Conservation (phyloP, 2,797 vertebrate genomes). For the Botia kubotai region DNA sequence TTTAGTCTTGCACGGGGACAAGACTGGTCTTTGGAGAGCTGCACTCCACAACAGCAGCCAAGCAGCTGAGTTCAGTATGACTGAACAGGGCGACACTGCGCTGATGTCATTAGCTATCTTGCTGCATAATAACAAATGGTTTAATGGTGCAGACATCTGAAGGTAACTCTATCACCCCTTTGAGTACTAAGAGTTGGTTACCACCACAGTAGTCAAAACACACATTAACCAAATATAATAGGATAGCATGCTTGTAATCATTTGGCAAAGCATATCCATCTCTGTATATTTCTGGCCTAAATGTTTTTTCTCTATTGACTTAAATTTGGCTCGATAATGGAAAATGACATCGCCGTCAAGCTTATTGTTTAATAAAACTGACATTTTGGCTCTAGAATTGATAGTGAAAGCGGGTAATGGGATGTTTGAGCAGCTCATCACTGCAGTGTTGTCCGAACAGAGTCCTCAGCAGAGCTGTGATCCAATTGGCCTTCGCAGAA, state of each 20-base stretch:
- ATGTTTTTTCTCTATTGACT: conserved; percentile 21
- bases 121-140: not conserved
- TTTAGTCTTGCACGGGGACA: not conserved
- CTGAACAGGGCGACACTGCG: not conserved
- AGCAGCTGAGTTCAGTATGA: not conserved
- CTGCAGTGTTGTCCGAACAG: not conserved
- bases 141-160: not conserved
- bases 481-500: conserved; percentile 20
- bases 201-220: not conserved
- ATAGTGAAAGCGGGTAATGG: not conserved
- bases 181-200: not conserved
- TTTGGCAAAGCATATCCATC: not conserved
- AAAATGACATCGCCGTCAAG: conserved; percentile 35
- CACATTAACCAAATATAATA: not conserved
- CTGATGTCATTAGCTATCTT: conserved; percentile 1
- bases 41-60: not conserved
- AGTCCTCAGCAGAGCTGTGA: not conserved
- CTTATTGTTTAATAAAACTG: conserved; percentile 20
- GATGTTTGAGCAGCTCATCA: conserved; percentile 4
- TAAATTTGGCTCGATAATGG: conserved; percentile 24
- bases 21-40: not conserved
- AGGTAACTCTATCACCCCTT: not conserved
- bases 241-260: not conserved
- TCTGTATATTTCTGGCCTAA: conserved; percentile 19
- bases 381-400: not conserved